phyloP scores from a whole-genome alignment of 2,888 invertebrate species.

The Gastrophysa polygoni region DNA sequence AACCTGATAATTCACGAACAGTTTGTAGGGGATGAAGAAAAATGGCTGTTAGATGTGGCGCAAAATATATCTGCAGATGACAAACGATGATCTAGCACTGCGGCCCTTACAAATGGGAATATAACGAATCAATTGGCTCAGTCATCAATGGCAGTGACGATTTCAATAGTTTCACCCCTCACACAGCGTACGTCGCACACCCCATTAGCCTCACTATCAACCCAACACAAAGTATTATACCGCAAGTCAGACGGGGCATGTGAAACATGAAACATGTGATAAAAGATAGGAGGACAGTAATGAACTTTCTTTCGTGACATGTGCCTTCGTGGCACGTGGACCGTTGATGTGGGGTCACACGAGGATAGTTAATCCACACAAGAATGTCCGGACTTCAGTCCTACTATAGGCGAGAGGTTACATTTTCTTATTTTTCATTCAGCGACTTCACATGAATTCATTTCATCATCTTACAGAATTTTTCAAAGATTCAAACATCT shows the following conservation, averaged over 20 bases:
- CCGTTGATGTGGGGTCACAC: too few relatives aligned
- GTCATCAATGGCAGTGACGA: constrained; percentile 7
- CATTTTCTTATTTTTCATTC: too few relatives aligned
- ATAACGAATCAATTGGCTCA: constrained; percentile 12
- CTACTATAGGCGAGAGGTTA: too few relatives aligned
- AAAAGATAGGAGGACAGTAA: constrained; percentile 26
- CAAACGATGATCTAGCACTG: background rate
- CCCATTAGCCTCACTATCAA: constrained; percentile 5
- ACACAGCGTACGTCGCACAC: background rate
- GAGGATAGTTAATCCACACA: too few relatives aligned
- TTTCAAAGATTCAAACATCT: too few relatives aligned
- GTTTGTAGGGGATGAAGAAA: too few relatives aligned
- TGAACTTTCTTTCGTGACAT: constrained; percentile 28
- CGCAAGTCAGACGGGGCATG: constrained; percentile 13
- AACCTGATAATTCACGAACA: too few relatives aligned
- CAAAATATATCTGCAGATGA: background rate
- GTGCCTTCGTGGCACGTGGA: background rate
- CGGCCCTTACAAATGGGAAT: background rate
- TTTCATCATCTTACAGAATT: too few relatives aligned
- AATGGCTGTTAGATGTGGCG: too few relatives aligned
- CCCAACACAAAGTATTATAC: constrained; percentile 6
- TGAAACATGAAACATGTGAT: constrained; percentile 26
- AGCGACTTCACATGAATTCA: too few relatives aligned
- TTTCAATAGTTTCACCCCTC: too few relatives aligned
- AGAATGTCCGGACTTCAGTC: too few relatives aligned